Conservation (phyloP, 64 coral and sea anemone species). For the Cladopsammia gracilis region DNA sequence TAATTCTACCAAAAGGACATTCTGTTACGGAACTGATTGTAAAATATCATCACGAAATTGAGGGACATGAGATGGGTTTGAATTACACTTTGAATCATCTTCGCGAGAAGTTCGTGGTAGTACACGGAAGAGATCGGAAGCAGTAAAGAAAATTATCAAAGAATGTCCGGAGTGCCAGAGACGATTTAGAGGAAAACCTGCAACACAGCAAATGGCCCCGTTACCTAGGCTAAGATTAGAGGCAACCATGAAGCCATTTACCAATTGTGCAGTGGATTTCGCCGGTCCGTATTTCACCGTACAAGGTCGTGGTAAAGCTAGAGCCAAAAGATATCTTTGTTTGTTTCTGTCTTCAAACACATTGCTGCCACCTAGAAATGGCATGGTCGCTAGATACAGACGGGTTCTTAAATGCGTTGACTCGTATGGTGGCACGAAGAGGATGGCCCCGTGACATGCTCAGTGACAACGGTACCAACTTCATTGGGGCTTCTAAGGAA, state of each 20-base stretch:
- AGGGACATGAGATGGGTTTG: constrained; percentile 64
- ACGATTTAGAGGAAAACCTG: not conserved
- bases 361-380: constrained; percentile 76
- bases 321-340: constrained; percentile 56
- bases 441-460: not conserved
- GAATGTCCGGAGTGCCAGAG: constrained; percentile 44
- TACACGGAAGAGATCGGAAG: constrained; percentile 55
- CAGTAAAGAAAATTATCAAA: constrained; percentile 28
- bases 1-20: no score
- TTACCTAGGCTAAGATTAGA: constrained; percentile 24
- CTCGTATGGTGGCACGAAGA: constrained; percentile 12
- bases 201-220: constrained; percentile 46
- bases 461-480: no score
- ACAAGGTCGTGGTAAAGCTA: constrained; percentile 25
- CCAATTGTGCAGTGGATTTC: no score
- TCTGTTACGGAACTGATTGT: no score
- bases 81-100: constrained; percentile 77
- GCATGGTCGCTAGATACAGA: constrained; percentile 67
- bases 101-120: constrained; percentile 58
- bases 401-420: no score
- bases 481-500: no score
- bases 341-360: constrained; percentile 65
- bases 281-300: constrained; percentile 49
- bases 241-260: constrained; percentile 55
- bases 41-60: constrained; percentile 63